Evolutionary conservation across 1,140 invertebrate species (phyloP).

Genomic region (Conus betulinus): DNA sequence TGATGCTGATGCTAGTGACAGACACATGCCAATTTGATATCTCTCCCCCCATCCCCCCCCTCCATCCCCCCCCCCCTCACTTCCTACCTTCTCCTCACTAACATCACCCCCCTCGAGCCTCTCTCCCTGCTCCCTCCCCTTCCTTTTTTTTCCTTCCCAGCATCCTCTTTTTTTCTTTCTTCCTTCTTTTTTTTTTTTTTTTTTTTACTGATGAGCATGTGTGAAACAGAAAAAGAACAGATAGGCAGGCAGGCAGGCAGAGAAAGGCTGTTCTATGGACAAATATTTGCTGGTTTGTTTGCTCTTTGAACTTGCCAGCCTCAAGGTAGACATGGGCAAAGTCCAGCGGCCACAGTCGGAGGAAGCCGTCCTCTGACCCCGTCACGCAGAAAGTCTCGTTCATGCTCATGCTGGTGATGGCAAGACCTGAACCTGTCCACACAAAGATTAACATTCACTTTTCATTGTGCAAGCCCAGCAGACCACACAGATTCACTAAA

Average conservation of each 20-base stretch:
- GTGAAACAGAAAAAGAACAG: not conserved
- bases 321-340: slow-evolving; percentile 75
- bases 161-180: too few species aligned
- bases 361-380: slow-evolving; percentile 74
- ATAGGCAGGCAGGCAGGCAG: not conserved
- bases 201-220: too few species aligned
- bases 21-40: too few species aligned
- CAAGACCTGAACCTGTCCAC: slow-evolving; percentile 41
- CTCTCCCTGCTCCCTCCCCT: too few species aligned
- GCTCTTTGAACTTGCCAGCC: slow-evolving; percentile 58
- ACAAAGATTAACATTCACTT: not conserved
- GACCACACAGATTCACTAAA: not conserved
- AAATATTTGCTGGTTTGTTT: not conserved
- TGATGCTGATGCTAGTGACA: too few species aligned
- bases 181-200: too few species aligned
- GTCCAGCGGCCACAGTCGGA: slow-evolving; percentile 75
- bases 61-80: too few species aligned
- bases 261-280: not conserved
- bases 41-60: too few species aligned
- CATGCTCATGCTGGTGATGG: slow-evolving; percentile 71
- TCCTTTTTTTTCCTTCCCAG: too few species aligned
- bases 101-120: too few species aligned
- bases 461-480: not conserved
- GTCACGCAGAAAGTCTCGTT: slow-evolving; percentile 75
- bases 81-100: too few species aligned